phyloP scores from a whole-genome alignment of 2,888 invertebrate genomes.

The Drosophila conformis region DNA sequence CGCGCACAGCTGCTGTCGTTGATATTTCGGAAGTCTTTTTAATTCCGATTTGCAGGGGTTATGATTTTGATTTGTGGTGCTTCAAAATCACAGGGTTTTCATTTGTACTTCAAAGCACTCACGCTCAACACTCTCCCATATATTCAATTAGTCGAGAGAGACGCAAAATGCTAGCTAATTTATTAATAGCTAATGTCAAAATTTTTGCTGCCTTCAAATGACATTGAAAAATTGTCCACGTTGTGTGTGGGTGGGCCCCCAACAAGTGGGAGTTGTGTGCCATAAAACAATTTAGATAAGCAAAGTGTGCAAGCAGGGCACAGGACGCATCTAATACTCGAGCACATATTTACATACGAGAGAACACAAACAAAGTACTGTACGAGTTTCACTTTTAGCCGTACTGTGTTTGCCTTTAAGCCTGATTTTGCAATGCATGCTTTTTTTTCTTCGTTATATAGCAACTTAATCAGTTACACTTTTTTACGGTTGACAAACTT shows the following conservation, averaged over 20 bases:
- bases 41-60: constrained; percentile 44
- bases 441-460: constrained; percentile 6
- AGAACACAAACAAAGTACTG: constrained; percentile 8
- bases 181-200: constrained; percentile 74
- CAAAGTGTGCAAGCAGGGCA: constrained; percentile 52
- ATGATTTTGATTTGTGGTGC: constrained; percentile 61
- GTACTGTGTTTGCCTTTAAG: constrained; percentile 19
- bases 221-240: constrained; percentile 73
- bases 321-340: constrained; percentile 27
- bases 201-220: constrained; percentile 58
- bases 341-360: constrained; percentile 27
- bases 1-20: constrained; percentile 56
- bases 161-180: constrained; percentile 63
- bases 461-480: constrained; percentile 67
- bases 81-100: constrained; percentile 26
- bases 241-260: constrained; percentile 25
- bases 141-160: constrained; percentile 65
- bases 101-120: constrained; percentile 44
- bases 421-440: constrained; percentile 26
- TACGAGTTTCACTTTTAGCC: constrained; percentile 29
- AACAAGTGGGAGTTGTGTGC: constrained; percentile 44
- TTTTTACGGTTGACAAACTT: constrained; percentile 45
- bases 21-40: constrained; percentile 48
- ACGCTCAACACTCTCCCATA: constrained; percentile 20
- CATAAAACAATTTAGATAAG: constrained; percentile 74